Conservation (phyloP, 2,797 vertebrate species). For the Limnodromus scolopaceus region DNA sequence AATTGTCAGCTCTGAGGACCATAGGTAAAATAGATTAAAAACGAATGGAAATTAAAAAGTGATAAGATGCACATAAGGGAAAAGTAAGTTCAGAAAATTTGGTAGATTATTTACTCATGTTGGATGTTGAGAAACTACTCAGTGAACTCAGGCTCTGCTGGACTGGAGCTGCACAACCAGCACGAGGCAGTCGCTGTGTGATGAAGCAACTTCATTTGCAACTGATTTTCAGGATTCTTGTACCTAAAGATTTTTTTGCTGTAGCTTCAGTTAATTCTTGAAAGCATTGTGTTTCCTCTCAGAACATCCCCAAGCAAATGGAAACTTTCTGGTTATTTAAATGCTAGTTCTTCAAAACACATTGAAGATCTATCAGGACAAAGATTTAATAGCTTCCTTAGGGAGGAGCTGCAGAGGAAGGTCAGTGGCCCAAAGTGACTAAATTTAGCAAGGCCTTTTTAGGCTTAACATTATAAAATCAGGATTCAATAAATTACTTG, state of each 20-base stretch:
- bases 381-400: conserved; percentile 5
- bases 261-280: not conserved
- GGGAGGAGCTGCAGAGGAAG: not conserved
- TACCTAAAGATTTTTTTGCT: not conserved
- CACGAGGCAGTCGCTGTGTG: not conserved
- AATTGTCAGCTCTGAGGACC: not conserved
- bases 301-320: not conserved
- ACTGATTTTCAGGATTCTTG: not conserved
- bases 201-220: not conserved
- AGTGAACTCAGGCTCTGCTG: not conserved
- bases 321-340: not conserved
- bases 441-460: not conserved
- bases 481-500: not conserved
- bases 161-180: not conserved
- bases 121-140: not conserved
- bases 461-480: not conserved
- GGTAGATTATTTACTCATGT: not conserved
- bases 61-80: not conserved
- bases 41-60: not conserved
- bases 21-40: not conserved
- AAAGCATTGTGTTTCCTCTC: not conserved
- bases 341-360: not conserved
- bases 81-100: not conserved
- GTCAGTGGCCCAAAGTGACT: not conserved
- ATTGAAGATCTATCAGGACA: not conserved